Evolutionary conservation across 2,113 vertebrate genomes (phyloP).

Genomic region (Bos taurus): ARS-UCD2.0 NC_037330.1:105960001-105960500

Average conservation of each 20-base stretch:
- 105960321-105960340: neutral
- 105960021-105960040: neutral
- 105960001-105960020: slow-evolving; percentile 7
- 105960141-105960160: neutral
- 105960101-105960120: neutral
- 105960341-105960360: neutral
- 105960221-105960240: neutral
- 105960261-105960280: neutral
- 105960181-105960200: neutral
- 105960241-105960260: neutral
- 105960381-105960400: neutral
- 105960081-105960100: neutral
- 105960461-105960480: slow-evolving; percentile 3
- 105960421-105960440: neutral
- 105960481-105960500: neutral
- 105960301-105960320: neutral
- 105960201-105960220: neutral
- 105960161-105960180: neutral
- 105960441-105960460: neutral
- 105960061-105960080: neutral
- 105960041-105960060: neutral
- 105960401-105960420: neutral
- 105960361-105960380: neutral
- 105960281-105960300: neutral
- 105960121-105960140: neutral